These are phyloP conservation scores for Cassiopea andromeda DNA, from an alignment of 30 jellyfish, hydroid and myxozoan species.

Conservation along the genomic window DNA sequence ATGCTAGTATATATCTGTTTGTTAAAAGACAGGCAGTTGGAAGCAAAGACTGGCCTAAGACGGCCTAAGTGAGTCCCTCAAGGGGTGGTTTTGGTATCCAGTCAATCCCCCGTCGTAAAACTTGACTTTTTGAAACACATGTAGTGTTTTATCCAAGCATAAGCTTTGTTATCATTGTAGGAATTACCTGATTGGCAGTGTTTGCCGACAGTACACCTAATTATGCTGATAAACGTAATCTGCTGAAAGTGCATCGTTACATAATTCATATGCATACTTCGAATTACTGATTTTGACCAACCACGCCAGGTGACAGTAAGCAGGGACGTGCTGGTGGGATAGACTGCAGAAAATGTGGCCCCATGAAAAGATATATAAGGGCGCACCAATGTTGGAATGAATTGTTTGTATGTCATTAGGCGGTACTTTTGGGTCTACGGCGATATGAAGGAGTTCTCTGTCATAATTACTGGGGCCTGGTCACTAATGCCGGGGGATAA, in stretches of 20 bases:
- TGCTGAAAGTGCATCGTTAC: background rate
- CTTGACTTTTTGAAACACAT: background rate
- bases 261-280: background rate
- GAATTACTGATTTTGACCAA: background rate
- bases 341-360: too few relatives aligned
- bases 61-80: too few relatives aligned
- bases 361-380: too few relatives aligned
- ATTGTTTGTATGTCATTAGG: too few relatives aligned
- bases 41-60: too few relatives aligned
- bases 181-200: background rate
- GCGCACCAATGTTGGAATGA: too few relatives aligned
- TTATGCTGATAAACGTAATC: background rate
- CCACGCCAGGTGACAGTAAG: background rate
- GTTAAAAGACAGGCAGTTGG: too few relatives aligned
- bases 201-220: background rate
- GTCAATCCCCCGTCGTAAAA: background rate
- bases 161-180: background rate
- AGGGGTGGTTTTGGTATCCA: background rate
- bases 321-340: background rate
- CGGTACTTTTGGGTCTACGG: too few relatives aligned
- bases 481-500: too few relatives aligned
- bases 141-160: background rate
- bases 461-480: too few relatives aligned
- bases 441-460: too few relatives aligned
- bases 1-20: too few relatives aligned